Evolutionary conservation across 2,888 invertebrate species (phyloP).

Genomic region (Antheraea assamensis): DNA sequence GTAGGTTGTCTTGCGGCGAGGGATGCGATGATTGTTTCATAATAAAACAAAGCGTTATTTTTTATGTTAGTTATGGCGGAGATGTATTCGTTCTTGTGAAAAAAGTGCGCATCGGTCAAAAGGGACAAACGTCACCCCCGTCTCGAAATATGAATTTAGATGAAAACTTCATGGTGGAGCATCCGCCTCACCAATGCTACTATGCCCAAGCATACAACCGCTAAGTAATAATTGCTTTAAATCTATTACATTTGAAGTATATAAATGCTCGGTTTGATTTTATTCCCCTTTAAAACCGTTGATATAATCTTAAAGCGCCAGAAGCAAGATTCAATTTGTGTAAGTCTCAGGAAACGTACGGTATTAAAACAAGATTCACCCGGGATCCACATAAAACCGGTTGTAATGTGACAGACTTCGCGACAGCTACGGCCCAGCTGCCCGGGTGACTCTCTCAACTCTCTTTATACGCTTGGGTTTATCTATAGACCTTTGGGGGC

Average conservation of each 20-base stretch:
- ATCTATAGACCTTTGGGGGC: slow-evolving; percentile 63
- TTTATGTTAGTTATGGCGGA: too few relatives aligned
- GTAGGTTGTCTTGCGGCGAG: too few relatives aligned
- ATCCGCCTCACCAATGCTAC: too few relatives aligned
- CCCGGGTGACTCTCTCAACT: slow-evolving; percentile 56
- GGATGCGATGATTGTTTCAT: too few relatives aligned
- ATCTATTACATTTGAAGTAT: slow-evolving; percentile 6
- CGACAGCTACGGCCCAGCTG: slow-evolving; percentile 62
- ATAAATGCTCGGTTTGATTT: slow-evolving; percentile 6
- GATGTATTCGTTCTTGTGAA: too few relatives aligned
- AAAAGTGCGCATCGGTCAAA: too few relatives aligned
- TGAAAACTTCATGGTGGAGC: too few relatives aligned
- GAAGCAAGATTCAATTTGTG: slow-evolving; percentile 57
- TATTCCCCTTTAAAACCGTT: slow-evolving; percentile 39
- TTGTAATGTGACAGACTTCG: slow-evolving; percentile 66
- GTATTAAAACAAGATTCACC: slow-evolving; percentile 46
- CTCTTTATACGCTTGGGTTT: slow-evolving; percentile 62
- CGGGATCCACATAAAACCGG: slow-evolving; percentile 55
- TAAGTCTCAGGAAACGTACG: slow-evolving; percentile 51
- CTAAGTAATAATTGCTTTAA: too few relatives aligned
- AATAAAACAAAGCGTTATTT: too few relatives aligned
- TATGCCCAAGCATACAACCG: too few relatives aligned
- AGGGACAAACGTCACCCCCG: too few relatives aligned
- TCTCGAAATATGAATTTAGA: too few relatives aligned
- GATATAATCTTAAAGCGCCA: slow-evolving; percentile 46